phyloP scores from a whole-genome alignment of 2,113 vertebrate genomes.

The Indicator maculatus region DNA sequence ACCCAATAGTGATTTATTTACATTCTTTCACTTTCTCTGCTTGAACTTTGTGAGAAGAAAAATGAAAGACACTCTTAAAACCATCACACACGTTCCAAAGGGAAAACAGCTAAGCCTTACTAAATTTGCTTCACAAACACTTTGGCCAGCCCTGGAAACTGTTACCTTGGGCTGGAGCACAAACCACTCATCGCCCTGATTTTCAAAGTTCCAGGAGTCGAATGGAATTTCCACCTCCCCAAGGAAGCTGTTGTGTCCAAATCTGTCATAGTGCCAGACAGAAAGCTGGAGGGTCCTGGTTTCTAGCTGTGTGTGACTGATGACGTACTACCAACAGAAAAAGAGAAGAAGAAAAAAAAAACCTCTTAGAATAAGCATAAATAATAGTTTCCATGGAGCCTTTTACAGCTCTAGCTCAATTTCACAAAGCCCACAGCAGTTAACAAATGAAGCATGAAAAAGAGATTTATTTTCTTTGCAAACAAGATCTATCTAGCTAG shows the following conservation, averaged over 20 bases:
- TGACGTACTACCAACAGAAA: slow-evolving; percentile 85
- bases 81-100: not conserved
- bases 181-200: slow-evolving; percentile 89
- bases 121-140: not conserved
- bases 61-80: not conserved
- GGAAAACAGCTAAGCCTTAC: not conserved
- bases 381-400: not conserved
- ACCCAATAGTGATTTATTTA: too few species aligned
- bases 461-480: slow-evolving; percentile 28
- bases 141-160: not conserved
- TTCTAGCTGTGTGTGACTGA: slow-evolving; percentile 96
- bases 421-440: not conserved
- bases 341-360: not conserved
- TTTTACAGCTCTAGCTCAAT: not conserved
- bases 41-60: too few species aligned
- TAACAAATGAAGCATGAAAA: slow-evolving; percentile 18
- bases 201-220: slow-evolving; percentile 94
- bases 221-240: slow-evolving; percentile 95
- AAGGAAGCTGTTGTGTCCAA: slow-evolving; percentile 93
- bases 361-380: slow-evolving; percentile 7
- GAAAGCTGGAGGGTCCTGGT: slow-evolving; percentile 92
- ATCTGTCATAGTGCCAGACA: slow-evolving; percentile 96
- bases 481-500: not conserved
- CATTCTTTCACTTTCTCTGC: too few species aligned
- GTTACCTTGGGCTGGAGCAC: slow-evolving; percentile 91